Evolutionary conservation across 1,140 invertebrate species (phyloP), one percentile per base, ranked within the genome.

Genomic region (Pseudobourletiella spinata): DNA sequence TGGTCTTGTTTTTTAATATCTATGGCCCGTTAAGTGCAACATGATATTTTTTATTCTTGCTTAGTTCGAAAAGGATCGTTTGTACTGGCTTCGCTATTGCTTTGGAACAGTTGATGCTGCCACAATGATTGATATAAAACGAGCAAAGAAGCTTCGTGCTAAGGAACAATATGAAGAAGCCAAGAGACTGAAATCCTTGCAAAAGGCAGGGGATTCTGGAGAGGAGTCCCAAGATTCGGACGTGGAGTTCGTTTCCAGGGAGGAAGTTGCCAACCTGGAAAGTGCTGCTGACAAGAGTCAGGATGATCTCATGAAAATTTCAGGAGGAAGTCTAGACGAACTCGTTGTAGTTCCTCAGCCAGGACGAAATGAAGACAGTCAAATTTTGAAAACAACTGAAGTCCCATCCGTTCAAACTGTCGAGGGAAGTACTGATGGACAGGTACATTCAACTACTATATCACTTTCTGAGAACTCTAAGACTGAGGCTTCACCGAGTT

Each of bases 51-150:
- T n/a, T n/a, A n/a, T n/a, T n/a, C n/a, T n/a, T n/a, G n/a, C n/a
- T n/a, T n/a, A 39, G 32, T 39, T 39, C n/a, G 20, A 43, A 55
- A 62, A 30, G 25, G 61, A 44, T 43, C 44, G 15, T 16, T 50
- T 22, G 1, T 42, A 6, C 55, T 66, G 65, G 60, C 30, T 63
- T 18, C 61, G 57, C 22, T 66, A 59, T 30, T 66, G 60, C 26
- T 66, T 63, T 43, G 65, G 65, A 4, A 35, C 42, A 2, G n/a
- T n/a, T 22, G 20, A 63, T 1, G 18, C 54, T 15, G 32, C 25
- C 29, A 4, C 6, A 18, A 43, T 61, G 32, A 57, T 32, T 14
- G 28, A 32, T 15, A 52, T 14, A 0, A 61, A 35, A 16, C 18
- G 24, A 1, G 22, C 30, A 1, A 42, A 20, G 42, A 61, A 61